phyloP scores from a whole-genome alignment of 2,888 invertebrate genomes.

The Agapostemon virescens region DNA sequence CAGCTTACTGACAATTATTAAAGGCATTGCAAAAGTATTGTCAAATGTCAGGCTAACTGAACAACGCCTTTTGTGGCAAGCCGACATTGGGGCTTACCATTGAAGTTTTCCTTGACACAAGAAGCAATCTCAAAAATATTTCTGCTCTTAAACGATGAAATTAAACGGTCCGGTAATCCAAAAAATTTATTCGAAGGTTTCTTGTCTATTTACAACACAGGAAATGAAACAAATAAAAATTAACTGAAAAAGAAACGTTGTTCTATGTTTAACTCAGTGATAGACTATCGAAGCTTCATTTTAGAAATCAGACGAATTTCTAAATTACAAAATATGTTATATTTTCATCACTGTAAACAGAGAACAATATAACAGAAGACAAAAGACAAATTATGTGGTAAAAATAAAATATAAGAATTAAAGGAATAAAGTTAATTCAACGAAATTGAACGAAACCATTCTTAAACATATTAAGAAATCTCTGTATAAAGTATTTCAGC shows the following conservation, averaged over 20 bases:
- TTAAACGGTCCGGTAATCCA: constrained; percentile 78
- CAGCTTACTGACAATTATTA: constrained; percentile 20
- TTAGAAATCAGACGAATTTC: background rate
- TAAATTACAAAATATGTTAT: background rate
- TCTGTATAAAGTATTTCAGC: background rate
- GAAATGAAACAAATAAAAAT: constrained; percentile 61
- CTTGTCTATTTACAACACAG: constrained; percentile 76
- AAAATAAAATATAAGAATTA: constrained; percentile 19
- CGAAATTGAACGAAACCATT: background rate
- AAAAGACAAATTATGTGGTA: background rate
- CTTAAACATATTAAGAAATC: background rate
- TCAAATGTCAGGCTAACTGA: constrained; percentile 36
- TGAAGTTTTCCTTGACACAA: constrained; percentile 79
- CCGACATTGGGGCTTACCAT: constrained; percentile 75
- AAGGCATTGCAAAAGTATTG: constrained; percentile 19
- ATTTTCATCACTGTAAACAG: background rate
- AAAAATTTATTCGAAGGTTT: constrained; percentile 77
- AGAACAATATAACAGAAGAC: constrained; percentile 7
- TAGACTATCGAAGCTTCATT: constrained; percentile 17
- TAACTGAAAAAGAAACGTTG: constrained; percentile 40
- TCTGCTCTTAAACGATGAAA: constrained; percentile 78
- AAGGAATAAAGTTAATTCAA: background rate
- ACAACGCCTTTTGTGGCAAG: constrained; percentile 59
- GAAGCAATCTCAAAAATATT: constrained; percentile 80
- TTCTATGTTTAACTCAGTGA: constrained; percentile 10